These are phyloP conservation scores for Parotocinclus haroldoi DNA, from an alignment of 2,797 vertebrate species.

Conservation along the genomic window DNA sequence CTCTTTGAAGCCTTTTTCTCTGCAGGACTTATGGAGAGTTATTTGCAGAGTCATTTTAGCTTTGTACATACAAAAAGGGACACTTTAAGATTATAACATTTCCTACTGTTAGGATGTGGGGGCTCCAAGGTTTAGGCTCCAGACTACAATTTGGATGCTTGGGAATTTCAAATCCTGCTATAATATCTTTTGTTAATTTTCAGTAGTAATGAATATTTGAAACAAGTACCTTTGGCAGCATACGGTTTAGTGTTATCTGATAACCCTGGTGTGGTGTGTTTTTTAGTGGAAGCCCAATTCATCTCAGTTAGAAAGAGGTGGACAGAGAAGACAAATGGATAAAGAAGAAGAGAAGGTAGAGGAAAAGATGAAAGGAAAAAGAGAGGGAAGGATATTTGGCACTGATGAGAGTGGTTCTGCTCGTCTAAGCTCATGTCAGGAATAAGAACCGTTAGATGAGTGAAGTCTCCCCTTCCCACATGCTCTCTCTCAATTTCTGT, in stretches of 20 bases:
- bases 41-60: background rate
- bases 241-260: too few species aligned
- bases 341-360: background rate
- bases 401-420: slow-evolving; percentile 35
- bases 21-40: slow-evolving; percentile 8
- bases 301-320: background rate
- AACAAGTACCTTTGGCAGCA: too few species aligned
- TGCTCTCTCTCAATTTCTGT: slow-evolving; percentile 16
- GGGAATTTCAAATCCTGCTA: too few species aligned
- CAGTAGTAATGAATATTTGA: too few species aligned
- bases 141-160: too few species aligned
- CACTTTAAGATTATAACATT: background rate
- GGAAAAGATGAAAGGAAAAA: too few species aligned
- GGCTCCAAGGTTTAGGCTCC: too few species aligned
- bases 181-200: too few species aligned
- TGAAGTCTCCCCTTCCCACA: background rate
- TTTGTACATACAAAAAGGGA: background rate
- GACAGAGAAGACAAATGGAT: background rate
- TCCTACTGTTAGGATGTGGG: too few species aligned
- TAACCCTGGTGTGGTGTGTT: too few species aligned
- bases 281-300: background rate
- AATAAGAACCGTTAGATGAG: slow-evolving; percentile 10
- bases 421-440: slow-evolving; percentile 17
- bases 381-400: background rate
- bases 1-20: slow-evolving; percentile 6